Base-by-base conservation (phyloP, 2,113 vertebrate species). In the Alouatta palliata region DNA sequence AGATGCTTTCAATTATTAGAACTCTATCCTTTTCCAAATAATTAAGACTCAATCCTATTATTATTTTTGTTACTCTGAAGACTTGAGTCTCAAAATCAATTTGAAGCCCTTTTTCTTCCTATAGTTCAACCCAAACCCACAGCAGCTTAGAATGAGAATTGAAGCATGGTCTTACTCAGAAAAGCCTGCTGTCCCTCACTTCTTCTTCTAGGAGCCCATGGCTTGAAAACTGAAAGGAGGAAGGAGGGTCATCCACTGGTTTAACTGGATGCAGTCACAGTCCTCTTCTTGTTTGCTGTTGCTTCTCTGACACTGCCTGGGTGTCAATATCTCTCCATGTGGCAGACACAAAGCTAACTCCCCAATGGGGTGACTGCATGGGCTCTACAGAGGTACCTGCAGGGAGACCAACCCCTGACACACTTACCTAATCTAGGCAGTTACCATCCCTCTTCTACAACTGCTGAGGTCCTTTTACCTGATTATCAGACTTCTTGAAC, bases 1-100 rank as follows among this genome's bases (percentile, higher is more conserved):
- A 89, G 87, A 95, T 84, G 11, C 6, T 89, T 82, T 80, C 32
- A 95, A 61, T 75, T 96, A 77, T 58, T 82, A 94, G 14, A 96
- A 91, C 10, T 56, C 56, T 70, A 81, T 58, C 45, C 54, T 94
- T 88, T 16, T 35, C 66, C 49, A 75, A 61, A 91, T 73, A 95
- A 92, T 75, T 68, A 79, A 73, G 66, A 85, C 6, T 94, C 37
- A 77, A n/a, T 47, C 6, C 61, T 64, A 52, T 70, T 49, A 71
- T 43, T 81, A 25, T 49, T 92, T 73, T 86, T 87, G 49, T 92
- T 87, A 68, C 37, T 84, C 88, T 81, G 25, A 94, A 88, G 37
- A 66, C 37, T 75, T 94, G 11, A 79, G 35, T 43, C 54, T 90
- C 87, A 83, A 95, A 97, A 85, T 86, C 32, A 68, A 12, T 92